phyloP scores from a whole-genome alignment of 2,113 vertebrate species.

The Epinephelus cyanopodus region DNA sequence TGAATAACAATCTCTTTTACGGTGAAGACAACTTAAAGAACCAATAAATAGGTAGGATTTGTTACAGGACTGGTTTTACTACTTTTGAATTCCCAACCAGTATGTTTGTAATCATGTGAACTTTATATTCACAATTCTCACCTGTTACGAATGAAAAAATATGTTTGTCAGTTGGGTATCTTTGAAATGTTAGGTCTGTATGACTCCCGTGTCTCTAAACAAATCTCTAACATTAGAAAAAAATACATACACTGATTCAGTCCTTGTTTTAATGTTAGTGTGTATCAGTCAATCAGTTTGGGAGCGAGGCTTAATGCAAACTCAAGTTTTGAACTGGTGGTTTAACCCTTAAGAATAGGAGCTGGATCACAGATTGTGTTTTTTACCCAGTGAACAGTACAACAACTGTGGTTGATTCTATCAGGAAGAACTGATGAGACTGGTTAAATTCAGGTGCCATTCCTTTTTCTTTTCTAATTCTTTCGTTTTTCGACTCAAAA shows the following conservation, averaged over 20 bases:
- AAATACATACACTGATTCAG: neutral
- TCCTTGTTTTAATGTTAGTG: neutral
- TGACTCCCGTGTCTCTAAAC: neutral
- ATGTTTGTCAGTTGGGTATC: neutral
- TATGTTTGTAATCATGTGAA: neutral
- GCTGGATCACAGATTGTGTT: neutral
- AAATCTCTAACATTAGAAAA: neutral
- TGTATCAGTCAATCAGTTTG: neutral
- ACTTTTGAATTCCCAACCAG: neutral
- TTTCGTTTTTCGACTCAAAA: neutral
- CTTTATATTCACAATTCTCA: neutral
- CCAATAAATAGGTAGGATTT: neutral
- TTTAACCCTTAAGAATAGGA: neutral
- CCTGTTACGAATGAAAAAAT: neutral
- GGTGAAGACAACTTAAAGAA: neutral
- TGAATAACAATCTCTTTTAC: neutral
- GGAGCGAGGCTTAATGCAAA: neutral
- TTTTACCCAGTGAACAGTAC: neutral
- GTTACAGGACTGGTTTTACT: neutral
- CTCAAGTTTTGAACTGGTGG: neutral
- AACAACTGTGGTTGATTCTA: neutral
- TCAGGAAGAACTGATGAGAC: neutral
- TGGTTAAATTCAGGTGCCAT: neutral
- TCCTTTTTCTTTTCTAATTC: neutral
- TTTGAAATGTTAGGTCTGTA: neutral